Evolutionary conservation across 1,140 invertebrate species (phyloP).

Genomic region (Coenobita brevimanus): DNA sequence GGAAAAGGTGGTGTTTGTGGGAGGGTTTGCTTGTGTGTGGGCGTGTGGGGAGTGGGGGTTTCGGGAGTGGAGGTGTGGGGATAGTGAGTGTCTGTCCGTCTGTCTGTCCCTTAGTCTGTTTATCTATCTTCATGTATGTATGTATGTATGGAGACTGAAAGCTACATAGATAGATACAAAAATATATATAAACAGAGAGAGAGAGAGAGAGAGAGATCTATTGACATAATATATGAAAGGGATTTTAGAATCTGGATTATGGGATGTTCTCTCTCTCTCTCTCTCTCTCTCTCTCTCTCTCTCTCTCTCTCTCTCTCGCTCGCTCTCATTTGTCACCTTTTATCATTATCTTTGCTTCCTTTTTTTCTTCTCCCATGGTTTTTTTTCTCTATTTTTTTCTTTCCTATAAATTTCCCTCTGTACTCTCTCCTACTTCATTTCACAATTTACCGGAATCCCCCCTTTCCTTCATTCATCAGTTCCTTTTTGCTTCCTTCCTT

Average conservation of each 20-base stretch:
- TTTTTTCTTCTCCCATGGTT: not conserved
- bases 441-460: not conserved
- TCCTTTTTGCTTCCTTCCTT: too few relatives aligned
- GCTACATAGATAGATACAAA: too few relatives aligned
- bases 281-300: constrained; percentile 15
- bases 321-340: not conserved
- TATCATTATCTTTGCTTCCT: not conserved
- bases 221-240: too few relatives aligned
- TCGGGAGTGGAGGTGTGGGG: too few relatives aligned
- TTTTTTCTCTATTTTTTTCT: not conserved
- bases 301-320: not conserved
- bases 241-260: too few relatives aligned
- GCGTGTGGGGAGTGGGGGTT: too few relatives aligned
- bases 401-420: not conserved
- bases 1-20: too few relatives aligned
- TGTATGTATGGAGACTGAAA: not conserved
- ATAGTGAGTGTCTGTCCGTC: not conserved
- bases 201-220: too few relatives aligned
- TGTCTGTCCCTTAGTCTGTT: not conserved
- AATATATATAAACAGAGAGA: too few relatives aligned
- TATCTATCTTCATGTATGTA: constrained; percentile 1
- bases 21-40: too few relatives aligned
- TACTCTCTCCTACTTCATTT: not conserved
- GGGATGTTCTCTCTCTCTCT: not conserved
- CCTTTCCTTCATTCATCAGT: too few relatives aligned